Evolutionary conservation across 2,888 invertebrate genomes (phyloP), one percentile per base, ranked within the genome.

Genomic region (Laspeyria flexula): DNA sequence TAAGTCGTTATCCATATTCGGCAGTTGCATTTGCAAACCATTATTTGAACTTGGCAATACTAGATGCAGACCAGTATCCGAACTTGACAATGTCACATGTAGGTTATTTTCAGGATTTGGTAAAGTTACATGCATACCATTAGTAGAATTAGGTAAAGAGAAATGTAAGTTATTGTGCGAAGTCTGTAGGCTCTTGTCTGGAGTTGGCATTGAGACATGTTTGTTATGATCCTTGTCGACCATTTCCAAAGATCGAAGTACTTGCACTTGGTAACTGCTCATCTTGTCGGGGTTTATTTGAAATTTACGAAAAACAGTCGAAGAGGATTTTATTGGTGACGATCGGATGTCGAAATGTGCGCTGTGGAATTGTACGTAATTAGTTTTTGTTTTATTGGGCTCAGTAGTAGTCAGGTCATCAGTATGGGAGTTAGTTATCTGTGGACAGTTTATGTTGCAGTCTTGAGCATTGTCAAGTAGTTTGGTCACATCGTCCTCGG

Each of bases 291-390:
- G 85, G 55, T 86, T 79, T 15, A 92, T 88, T 75, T 90, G 90
- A 55, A 92, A 89, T 62, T 88, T 90, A 25, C 79, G 79, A 45
- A 90, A 90, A n/a, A 85, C 75, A 10, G 87, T 81, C 0, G 90
- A 83, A 0, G 88, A 83, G 6, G 88, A 76, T 70, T 92, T 91
- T 43, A 92, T 90, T 1, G 91, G 91, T 1, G 91, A 91, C 1
- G 91, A 92, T 49, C 90, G 66, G 38, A 91, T 90, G 60, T 92
- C 90, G 42, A 92, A 92, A 70, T 91, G 90, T 33, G 91, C 70
- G 55, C 91, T 90, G 55, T 88, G 86, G 49, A 91, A 91, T 66
- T 87, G 81, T 42, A 80, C 68, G 49, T 85, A 71, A 30, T 68
- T 64, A n/a, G 23, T 62, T 48, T 81, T 76, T 4, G 77, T 77